Base-by-base conservation (phyloP, 2,113 vertebrate genomes). In the Rhea pennata region DNA sequence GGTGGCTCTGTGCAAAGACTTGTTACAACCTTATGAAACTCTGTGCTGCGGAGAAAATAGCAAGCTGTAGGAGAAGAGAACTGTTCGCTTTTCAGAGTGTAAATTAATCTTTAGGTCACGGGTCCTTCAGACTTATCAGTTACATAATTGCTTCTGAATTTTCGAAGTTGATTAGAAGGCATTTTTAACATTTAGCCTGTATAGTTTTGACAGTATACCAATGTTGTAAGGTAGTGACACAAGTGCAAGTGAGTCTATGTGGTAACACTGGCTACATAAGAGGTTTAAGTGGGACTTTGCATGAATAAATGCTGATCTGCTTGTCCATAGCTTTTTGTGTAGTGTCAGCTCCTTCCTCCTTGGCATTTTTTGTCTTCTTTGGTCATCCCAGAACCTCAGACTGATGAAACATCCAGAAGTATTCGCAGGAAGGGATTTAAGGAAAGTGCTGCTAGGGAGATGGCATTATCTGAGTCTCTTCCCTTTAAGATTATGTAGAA, bases 171-270 rank as follows among this genome's bases (percentile, higher is more conserved):
- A 15, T 76, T 27, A 51, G 12, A 39, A 82, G 31, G 23, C 1
- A 0, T 36, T 87, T 78, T 65, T 83, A 87, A 69, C 5, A 7
- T 80, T 36, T n/a, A 39, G 6, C 17, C 29, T 84, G 14, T 64
- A 3, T 29, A 24, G 10, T 85, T 83, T 54, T 76, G 44, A n/a
- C 54, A 29, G 12, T 6, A 23, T 77, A 31, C 19, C 36, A 27
- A 5, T 15, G 13, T 75, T 0, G 0, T 74, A 64, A 62, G 10
- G 29, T n/a, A 70, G 58, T 2, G 4, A 72, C 3, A 7, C 6
- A 70, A 44, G 12, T 66, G 50, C 8, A 40, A 33, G 29, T 53
- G 15, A 71, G 24, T 17, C 26, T 36, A 5, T 59, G 44, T 48
- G 50, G 36, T 58, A 64, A 74, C 13, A 1, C 11, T 76, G 59